phyloP scores from a whole-genome alignment of 2,888 invertebrate species.

The Morinoia aosen region DNA sequence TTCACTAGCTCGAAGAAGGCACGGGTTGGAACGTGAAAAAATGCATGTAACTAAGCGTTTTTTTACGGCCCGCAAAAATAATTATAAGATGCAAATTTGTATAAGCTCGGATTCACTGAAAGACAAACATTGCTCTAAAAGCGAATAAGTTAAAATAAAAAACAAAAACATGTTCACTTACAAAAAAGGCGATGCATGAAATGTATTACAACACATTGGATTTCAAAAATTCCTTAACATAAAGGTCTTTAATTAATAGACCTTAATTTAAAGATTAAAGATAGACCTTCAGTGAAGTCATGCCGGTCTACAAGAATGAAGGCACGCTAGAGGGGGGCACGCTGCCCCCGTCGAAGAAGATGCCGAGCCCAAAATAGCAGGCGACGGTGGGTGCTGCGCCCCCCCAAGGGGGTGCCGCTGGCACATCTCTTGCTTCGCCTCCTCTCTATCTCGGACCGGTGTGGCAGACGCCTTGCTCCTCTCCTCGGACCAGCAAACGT shows the following conservation, averaged over 20 bases:
- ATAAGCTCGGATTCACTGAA: not conserved
- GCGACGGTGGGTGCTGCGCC: not conserved
- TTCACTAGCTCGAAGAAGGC: no score
- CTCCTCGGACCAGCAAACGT: not conserved
- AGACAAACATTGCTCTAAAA: not conserved
- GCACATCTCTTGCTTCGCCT: not conserved
- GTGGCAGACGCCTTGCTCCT: not conserved
- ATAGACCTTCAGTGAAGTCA: not conserved
- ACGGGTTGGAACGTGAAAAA: no score
- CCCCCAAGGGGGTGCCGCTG: not conserved
- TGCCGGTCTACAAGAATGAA: not conserved
- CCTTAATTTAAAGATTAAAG: no score
- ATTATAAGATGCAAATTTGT: not conserved
- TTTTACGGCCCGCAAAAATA: not conserved
- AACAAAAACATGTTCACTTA: no score
- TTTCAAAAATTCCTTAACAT: no score
- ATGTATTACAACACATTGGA: no score
- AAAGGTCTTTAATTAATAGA: no score
- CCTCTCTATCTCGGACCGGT: slow-evolving; percentile 28
- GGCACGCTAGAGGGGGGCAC: not conserved
- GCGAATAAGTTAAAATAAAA: no score
- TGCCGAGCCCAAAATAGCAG: slow-evolving; percentile 25
- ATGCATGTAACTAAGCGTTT: no score
- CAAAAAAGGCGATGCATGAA: no score
- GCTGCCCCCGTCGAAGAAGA: not conserved